Conservation (phyloP, 2,113 vertebrate species). For the Ornithorhynchus anatinus region DNA sequence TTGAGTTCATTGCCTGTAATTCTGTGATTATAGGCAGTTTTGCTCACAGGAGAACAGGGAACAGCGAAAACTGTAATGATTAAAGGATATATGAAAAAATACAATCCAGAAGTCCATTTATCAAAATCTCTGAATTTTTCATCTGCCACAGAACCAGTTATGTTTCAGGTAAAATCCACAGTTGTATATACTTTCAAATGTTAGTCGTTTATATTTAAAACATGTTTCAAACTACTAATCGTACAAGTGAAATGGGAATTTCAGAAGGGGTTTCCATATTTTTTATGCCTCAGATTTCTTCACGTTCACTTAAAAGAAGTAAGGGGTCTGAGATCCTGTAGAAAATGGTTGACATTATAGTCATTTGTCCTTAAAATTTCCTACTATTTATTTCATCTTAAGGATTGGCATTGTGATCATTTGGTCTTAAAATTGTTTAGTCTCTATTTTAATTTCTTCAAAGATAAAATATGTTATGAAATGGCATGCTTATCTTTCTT, state of each 20-base stretch:
- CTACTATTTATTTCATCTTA: no score
- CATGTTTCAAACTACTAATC: neutral
- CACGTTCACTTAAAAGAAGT: neutral
- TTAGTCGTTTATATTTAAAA: neutral
- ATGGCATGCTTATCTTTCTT: no score
- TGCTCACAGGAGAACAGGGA: slow-evolving; percentile 79
- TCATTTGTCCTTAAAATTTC: no score
- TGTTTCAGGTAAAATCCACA: slow-evolving; percentile 74
- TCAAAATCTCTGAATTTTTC: slow-evolving; percentile 79
- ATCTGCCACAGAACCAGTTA: slow-evolving; percentile 78
- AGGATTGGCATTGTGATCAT: no score
- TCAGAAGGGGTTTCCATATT: neutral
- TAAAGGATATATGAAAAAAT: slow-evolving; percentile 77
- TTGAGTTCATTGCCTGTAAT: no score
- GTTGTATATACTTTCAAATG: slow-evolving; percentile 3
- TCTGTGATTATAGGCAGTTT: slow-evolving; percentile 66
- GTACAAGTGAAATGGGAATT: neutral
- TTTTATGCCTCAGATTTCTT: neutral
- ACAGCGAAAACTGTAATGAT: slow-evolving; percentile 81
- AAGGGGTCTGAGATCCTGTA: neutral
- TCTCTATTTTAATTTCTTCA: no score
- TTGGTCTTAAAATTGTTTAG: no score
- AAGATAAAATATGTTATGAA: no score
- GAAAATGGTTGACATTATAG: no score
- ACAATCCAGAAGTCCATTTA: slow-evolving; percentile 73